Evolutionary conservation across 1,140 invertebrate genomes (phyloP), one percentile per base, ranked within the genome.

Genomic region (Diorhabda sublineata): DNA sequence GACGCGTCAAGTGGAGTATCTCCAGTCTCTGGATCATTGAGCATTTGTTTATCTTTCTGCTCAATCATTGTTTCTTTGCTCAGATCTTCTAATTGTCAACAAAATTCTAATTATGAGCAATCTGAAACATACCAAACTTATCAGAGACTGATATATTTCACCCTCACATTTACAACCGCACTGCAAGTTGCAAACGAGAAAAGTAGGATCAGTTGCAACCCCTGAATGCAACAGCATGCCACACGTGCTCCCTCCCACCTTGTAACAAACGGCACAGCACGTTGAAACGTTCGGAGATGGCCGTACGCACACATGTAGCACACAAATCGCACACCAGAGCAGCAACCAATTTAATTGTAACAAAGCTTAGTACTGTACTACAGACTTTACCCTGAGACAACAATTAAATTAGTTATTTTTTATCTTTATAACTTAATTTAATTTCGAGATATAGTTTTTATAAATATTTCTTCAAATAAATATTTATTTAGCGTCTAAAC

Each of bases 231-330:
- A 26, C 26, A 26, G 26, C 52, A 56, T 56, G 52, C 52, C 52
- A 56, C 52, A n/a, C n/a, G 52, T 56, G 52, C 52, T 56, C 52
- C 52, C 52, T 56, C 52, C 52, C 52, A 56, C 52, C 52, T 56
- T n/a, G 52, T 56, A n/a, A 56, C 52, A 56, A 6, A 56, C 52
- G n/a, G 52, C 52, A 56, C 52, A n/a, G n/a, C 52, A 7, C n/a
- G 52, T 56, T 6, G 52, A 56, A 56, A 56, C 52, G 52, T 7
- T 56, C 52, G 52, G 52, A 2, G 52, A 56, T 56, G 52, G 52
- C 52, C 52, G 52, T 56, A 56, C 52, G 52, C 2, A 56, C 52
- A 56, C 2, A 56, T n/a, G 52, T 56, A 56, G n/a, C 52, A 56
- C n/a, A 56, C 52, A 56, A 56, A 56, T 56, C 52, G 1, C 52